A percentile compares a stretch with the other conserved stretches of the same genome.
These are phyloP conservation scores for Lissocephala sabroskyi DNA, from an alignment of 2,888 invertebrate genomes.

Conservation along the genomic window DNA sequence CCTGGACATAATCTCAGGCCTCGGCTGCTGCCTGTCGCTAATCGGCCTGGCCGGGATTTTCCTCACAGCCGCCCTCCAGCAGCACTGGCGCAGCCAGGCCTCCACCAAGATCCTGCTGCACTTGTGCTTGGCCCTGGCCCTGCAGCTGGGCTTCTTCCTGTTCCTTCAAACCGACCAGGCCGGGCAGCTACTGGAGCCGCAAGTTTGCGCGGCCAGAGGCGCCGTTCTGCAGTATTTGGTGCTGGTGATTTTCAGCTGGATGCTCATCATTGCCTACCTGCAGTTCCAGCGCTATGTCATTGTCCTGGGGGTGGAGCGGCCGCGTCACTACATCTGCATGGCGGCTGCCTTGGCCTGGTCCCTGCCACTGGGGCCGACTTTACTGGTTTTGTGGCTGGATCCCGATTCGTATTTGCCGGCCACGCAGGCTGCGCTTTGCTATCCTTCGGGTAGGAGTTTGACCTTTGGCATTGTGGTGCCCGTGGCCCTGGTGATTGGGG, in stretches of 20 bases:
- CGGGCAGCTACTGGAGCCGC: constrained; percentile 28
- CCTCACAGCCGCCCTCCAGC: constrained; percentile 76
- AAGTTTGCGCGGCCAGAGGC: constrained; percentile 72
- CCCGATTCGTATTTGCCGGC: constrained; percentile 73
- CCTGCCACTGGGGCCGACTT: constrained; percentile 75
- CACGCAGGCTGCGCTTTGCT: constrained; percentile 72
- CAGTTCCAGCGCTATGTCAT: constrained; percentile 81
- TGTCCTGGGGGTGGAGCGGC: constrained; percentile 76
- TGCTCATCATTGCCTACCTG: constrained; percentile 79
- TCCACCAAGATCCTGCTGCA: constrained; percentile 80
- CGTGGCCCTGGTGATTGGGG: constrained; percentile 73
- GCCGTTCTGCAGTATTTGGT: constrained; percentile 79
- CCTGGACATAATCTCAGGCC: constrained; percentile 76
- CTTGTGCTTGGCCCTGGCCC: constrained; percentile 77
- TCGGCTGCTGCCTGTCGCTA: constrained; percentile 77
- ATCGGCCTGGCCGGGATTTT: constrained; percentile 76
- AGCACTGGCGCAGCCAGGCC: constrained; percentile 77
- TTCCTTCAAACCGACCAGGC: constrained; percentile 62
- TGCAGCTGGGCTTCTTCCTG: constrained; percentile 74
- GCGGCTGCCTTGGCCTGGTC: constrained; percentile 79
- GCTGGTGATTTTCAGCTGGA: constrained; percentile 81
- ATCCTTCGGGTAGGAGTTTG: constrained; percentile 74
- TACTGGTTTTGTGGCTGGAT: constrained; percentile 73
- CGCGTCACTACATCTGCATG: constrained; percentile 77
- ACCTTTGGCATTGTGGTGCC: constrained; percentile 75